Evolutionary conservation across 2,113 vertebrate species (phyloP).

Genomic region (Pelecanoides urinatrix): DNA sequence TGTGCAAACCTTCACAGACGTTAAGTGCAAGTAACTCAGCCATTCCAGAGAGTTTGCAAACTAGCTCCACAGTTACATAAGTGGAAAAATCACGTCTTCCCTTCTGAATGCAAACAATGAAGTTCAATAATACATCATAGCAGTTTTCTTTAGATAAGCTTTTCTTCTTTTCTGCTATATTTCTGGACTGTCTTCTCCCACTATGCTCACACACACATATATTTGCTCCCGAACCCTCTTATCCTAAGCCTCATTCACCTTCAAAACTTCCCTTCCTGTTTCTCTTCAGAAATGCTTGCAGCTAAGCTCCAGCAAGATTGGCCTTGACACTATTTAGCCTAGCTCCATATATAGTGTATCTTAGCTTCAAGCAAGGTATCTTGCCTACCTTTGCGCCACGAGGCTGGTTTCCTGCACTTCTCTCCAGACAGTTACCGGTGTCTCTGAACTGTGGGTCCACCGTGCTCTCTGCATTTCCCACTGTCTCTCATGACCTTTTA

Average conservation of each 20-base stretch:
- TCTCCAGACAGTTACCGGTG: neutral
- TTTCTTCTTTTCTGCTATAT: neutral
- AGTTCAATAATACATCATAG: neutral
- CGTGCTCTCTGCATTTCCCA: neutral
- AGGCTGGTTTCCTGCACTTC: neutral
- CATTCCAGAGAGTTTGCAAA: neutral
- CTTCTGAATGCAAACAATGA: neutral
- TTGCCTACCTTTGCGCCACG: neutral
- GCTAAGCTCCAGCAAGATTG: neutral
- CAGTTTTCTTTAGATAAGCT: neutral
- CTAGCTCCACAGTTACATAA: neutral
- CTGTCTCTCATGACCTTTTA: neutral
- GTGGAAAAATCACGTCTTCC: neutral
- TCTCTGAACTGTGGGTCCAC: neutral
- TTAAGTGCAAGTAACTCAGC: neutral
- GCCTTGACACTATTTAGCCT: neutral
- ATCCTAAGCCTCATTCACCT: neutral
- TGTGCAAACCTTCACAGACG: neutral
- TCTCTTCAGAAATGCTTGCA: neutral
- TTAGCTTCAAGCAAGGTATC: neutral
- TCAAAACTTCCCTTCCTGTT: neutral
- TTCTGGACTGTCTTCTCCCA: neutral
- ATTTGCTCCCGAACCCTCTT: neutral
- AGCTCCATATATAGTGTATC: too few relatives aligned
- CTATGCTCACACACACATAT: neutral